phyloP scores from a whole-genome alignment of 1,140 invertebrate genomes.

The Brachionus rotundiformis region DNA sequence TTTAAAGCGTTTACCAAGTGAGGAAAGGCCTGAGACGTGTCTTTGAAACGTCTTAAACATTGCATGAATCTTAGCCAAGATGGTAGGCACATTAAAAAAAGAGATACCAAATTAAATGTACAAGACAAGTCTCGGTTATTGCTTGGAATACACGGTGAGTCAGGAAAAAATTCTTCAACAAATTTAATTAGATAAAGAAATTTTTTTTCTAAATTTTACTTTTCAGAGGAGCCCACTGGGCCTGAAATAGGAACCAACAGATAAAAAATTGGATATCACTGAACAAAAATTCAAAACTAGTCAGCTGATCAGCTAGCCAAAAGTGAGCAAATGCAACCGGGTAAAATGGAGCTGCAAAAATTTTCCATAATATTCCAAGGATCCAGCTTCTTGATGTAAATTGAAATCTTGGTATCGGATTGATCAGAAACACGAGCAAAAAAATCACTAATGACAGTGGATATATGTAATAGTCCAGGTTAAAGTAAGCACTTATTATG shows the following conservation, averaged over 20 bases:
- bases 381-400: slow-evolving; percentile 40
- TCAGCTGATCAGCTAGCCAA: slow-evolving; percentile 98
- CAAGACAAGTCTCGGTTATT: not conserved
- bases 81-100: slow-evolving; percentile 69
- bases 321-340: slow-evolving; percentile 97
- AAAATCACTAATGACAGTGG: slow-evolving; percentile 38
- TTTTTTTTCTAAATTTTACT: not conserved
- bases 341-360: slow-evolving; percentile 83
- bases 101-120: slow-evolving; percentile 27
- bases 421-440: slow-evolving; percentile 40
- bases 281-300: slow-evolving; percentile 83
- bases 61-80: slow-evolving; percentile 97
- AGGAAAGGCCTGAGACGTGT: slow-evolving; percentile 78
- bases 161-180: not conserved
- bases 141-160: not conserved
- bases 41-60: slow-evolving; percentile 84
- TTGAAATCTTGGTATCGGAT: slow-evolving; percentile 35
- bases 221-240: slow-evolving; percentile 47
- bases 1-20: slow-evolving; percentile 96
- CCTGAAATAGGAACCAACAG: slow-evolving; percentile 66
- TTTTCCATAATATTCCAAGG: slow-evolving; percentile 15
- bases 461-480: slow-evolving; percentile 30
- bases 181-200: not conserved
- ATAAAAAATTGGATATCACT: slow-evolving; percentile 90
- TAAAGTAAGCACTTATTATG: slow-evolving; percentile 18